Evolutionary conservation across 2,797 vertebrate species (phyloP).

Genomic region (Tinamus major): DNA sequence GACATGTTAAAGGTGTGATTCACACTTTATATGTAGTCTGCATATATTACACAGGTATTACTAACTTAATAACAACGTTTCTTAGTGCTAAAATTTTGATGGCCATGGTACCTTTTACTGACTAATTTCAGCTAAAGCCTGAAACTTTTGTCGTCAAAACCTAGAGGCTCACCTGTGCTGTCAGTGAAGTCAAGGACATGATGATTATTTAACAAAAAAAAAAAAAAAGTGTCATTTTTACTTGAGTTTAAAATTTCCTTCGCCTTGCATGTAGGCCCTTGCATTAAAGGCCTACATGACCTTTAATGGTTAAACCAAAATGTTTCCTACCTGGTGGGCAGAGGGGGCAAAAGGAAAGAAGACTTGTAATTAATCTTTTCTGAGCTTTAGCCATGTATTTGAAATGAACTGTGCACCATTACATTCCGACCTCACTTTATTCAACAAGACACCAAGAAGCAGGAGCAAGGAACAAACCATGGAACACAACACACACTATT

Average conservation of each 20-base stretch:
- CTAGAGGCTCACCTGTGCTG: background rate
- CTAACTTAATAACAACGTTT: background rate
- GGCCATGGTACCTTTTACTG: background rate
- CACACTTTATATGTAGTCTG: background rate
- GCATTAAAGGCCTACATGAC: background rate
- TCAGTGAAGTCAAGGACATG: background rate
- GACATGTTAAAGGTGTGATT: background rate
- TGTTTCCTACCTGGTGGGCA: background rate
- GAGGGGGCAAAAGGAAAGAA: slow-evolving; percentile 37
- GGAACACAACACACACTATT: background rate
- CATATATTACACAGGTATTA: background rate
- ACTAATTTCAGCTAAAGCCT: background rate
- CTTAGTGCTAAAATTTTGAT: background rate
- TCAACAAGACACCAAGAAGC: background rate
- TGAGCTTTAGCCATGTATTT: background rate
- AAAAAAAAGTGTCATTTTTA: background rate
- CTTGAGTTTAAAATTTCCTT: background rate
- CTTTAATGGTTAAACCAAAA: slow-evolving; percentile 15
- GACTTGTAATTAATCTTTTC: background rate
- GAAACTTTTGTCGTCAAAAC: background rate
- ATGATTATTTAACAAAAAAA: background rate
- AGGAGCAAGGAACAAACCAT: background rate
- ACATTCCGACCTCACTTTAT: background rate
- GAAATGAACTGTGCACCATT: background rate
- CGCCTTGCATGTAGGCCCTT: background rate